Evolutionary conservation across 2,888 invertebrate species (phyloP).

Genomic region (Falcaria lacertinaria): DNA sequence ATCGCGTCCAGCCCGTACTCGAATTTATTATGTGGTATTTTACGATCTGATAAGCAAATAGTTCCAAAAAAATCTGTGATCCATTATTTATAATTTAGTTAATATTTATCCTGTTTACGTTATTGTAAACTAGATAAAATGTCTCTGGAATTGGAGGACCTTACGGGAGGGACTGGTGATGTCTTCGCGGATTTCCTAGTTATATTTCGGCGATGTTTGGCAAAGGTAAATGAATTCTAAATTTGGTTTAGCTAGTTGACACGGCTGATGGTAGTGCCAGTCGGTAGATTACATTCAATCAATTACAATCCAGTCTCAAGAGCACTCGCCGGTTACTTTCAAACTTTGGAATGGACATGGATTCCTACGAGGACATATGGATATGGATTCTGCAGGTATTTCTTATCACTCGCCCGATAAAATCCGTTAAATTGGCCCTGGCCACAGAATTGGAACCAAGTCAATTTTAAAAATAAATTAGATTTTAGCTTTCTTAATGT

Average conservation of each 20-base stretch:
- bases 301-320: slow-evolving; percentile 20
- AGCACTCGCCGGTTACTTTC: slow-evolving; percentile 6
- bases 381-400: slow-evolving; percentile 55
- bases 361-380: slow-evolving; percentile 48
- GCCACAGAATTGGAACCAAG: background rate
- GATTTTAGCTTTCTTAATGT: background rate
- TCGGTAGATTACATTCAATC: slow-evolving; percentile 28
- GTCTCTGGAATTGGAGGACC: slow-evolving; percentile 83
- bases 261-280: slow-evolving; percentile 34
- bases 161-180: slow-evolving; percentile 82
- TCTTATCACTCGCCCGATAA: slow-evolving; percentile 1
- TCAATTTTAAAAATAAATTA: background rate
- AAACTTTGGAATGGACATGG: slow-evolving; percentile 39
- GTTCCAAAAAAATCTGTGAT: slow-evolving; percentile 73
- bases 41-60: slow-evolving; percentile 53
- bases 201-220: slow-evolving; percentile 84
- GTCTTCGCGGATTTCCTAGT: slow-evolving; percentile 86
- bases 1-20: slow-evolving; percentile 41
- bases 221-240: slow-evolving; percentile 82
- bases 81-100: slow-evolving; percentile 28
- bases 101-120: slow-evolving; percentile 35
- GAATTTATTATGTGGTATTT: slow-evolving; percentile 38
- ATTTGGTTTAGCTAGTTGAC: slow-evolving; percentile 48
- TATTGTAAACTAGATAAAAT: slow-evolving; percentile 64
- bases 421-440: background rate